Percentiles rank a stretch among this genome's conserved stretches.
Conservation (phyloP, 1,140 invertebrate genomes). For the Episyrphus balteatus region DNA sequence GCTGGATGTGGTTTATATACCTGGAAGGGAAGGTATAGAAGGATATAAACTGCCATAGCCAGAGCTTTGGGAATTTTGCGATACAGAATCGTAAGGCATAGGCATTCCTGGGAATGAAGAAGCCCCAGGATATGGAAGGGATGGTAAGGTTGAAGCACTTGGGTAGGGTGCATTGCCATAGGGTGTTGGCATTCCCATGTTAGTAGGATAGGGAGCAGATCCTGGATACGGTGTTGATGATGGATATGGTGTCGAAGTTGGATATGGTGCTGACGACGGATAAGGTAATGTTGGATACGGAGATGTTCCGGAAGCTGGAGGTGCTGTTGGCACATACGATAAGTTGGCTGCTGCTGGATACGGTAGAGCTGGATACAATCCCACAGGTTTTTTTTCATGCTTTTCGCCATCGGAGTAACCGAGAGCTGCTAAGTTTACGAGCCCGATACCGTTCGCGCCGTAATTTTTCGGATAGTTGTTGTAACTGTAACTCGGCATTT, state of each 20-base stretch:
- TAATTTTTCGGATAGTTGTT: slow-evolving; percentile 34
- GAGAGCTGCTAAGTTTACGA: slow-evolving; percentile 29
- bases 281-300: slow-evolving; percentile 13
- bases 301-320: slow-evolving; percentile 1
- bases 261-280: slow-evolving; percentile 14
- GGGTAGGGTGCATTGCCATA: neutral
- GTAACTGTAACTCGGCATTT: neutral
- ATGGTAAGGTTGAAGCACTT: slow-evolving; percentile 3
- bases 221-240: slow-evolving; percentile 15
- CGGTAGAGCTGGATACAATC: slow-evolving; percentile 27
- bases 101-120: slow-evolving; percentile 12
- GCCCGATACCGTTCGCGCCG: slow-evolving; percentile 32
- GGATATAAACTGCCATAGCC: slow-evolving; percentile 5
- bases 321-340: slow-evolving; percentile 13
- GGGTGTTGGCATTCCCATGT: neutral
- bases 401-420: slow-evolving; percentile 16
- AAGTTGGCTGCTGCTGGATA: slow-evolving; percentile 22
- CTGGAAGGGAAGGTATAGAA: slow-evolving; percentile 4
- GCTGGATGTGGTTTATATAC: neutral
- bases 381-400: slow-evolving; percentile 14
- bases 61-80: slow-evolving; percentile 14
- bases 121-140: slow-evolving; percentile 21
- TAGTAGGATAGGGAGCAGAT: slow-evolving; percentile 7
- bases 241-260: slow-evolving; percentile 13
- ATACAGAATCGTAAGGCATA: slow-evolving; percentile 21